A percentile compares a stretch with the other conserved stretches of the same genome.
Conservation (phyloP, 2,113 vertebrate species). For the Mesembrinibis cayennensis region DNA sequence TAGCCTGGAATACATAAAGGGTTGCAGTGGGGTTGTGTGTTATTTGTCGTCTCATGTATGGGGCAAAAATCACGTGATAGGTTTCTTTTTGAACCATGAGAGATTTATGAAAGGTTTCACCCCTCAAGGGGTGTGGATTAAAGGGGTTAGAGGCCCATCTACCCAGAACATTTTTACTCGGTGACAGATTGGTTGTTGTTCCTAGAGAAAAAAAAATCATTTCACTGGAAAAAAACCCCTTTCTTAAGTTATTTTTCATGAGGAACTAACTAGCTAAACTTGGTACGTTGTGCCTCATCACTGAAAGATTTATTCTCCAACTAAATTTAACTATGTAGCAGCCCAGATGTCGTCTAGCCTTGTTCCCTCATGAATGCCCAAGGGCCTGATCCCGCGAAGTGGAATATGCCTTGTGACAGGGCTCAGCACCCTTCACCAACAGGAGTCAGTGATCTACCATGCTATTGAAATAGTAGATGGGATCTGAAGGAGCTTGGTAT, state of each 20-base stretch:
- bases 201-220: not conserved
- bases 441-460: not conserved
- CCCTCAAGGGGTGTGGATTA: conserved; percentile 51
- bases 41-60: conserved; percentile 68
- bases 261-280: not conserved
- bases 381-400: not conserved
- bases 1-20: conserved; percentile 60
- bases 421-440: not conserved
- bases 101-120: conserved; percentile 67
- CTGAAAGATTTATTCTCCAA: not conserved
- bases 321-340: not conserved
- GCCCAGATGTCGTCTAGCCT: not conserved
- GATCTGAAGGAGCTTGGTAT: not conserved
- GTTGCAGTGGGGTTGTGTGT: conserved; percentile 20
- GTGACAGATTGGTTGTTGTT: conserved; percentile 62
- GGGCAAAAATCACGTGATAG: conserved; percentile 45
- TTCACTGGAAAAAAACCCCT: not conserved
- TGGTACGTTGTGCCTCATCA: not conserved
- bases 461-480: not conserved
- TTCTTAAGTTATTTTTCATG: not conserved
- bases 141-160: conserved; percentile 43
- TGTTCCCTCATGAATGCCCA: not conserved
- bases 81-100: conserved; percentile 41
- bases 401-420: not conserved
- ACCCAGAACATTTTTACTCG: conserved; percentile 43